A percentile compares a stretch with the other conserved stretches of the same genome.
phyloP scores from a whole-genome alignment of 2,113 vertebrate species.

The Cryptotis parvus region DNA sequence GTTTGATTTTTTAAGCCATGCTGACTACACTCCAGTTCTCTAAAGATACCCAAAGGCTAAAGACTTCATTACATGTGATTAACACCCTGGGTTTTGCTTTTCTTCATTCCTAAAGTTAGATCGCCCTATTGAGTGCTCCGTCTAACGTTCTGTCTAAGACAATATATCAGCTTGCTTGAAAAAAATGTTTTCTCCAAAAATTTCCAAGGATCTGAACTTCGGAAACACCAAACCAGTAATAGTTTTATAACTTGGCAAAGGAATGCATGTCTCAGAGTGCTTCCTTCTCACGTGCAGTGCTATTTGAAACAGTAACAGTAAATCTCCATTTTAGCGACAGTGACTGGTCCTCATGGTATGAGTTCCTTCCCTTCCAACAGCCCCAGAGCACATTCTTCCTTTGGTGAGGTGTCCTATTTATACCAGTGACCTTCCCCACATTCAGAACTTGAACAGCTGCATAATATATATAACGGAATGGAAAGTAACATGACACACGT shows the following conservation, averaged over 20 bases:
- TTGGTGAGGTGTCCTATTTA: slow-evolving; percentile 68
- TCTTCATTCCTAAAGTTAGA: neutral
- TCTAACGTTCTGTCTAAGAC: no score
- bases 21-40: neutral
- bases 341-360: neutral
- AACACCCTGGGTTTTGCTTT: neutral
- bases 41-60: neutral
- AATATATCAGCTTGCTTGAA: neutral
- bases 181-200: neutral
- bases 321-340: neutral
- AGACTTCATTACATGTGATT: neutral
- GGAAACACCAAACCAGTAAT: slow-evolving; percentile 15
- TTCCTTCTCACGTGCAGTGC: neutral
- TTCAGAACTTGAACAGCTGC: slow-evolving; percentile 75
- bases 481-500: slow-evolving; percentile 73
- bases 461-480: slow-evolving; percentile 61
- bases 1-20: slow-evolving; percentile 14
- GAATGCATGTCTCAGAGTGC: slow-evolving; percentile 30
- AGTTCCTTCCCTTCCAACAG: slow-evolving; percentile 31
- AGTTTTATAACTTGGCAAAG: neutral
- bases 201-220: slow-evolving; percentile 27
- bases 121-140: neutral
- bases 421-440: slow-evolving; percentile 67
- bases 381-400: neutral
- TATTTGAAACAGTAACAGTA: neutral